Conservation (phyloP, 2,113 vertebrate species). For the Chaetura pelagica region DNA sequence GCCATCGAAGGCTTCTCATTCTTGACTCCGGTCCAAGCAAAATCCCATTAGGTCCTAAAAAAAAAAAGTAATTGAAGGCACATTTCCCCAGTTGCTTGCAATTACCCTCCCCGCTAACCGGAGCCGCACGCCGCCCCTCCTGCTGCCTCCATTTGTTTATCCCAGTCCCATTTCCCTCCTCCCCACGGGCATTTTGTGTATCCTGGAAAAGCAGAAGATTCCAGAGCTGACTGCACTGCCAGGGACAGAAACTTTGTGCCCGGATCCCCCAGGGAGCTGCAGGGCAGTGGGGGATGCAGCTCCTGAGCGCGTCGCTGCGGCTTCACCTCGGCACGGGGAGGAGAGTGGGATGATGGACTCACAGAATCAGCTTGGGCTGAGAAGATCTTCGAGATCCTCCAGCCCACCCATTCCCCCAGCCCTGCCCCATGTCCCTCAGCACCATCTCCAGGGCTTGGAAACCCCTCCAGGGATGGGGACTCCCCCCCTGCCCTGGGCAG, state of each 20-base stretch:
- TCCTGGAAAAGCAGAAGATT: background rate
- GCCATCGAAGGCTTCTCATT: background rate
- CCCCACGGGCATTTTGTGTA: background rate
- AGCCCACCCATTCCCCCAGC: too few species aligned
- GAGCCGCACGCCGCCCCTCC: slow-evolving; percentile 18
- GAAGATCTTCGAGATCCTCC: too few species aligned
- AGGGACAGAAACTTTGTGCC: background rate
- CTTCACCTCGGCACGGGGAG: background rate
- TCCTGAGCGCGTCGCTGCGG: background rate
- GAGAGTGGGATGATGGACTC: background rate
- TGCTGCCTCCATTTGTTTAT: background rate
- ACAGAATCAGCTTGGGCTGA: too few species aligned
- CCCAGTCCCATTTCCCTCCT: background rate
- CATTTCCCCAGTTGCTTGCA: slow-evolving; percentile 44
- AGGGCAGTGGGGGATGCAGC: background rate
- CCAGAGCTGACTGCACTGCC: background rate
- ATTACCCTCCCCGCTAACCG: background rate
- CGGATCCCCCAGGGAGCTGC: background rate
- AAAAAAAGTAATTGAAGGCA: slow-evolving; percentile 53
- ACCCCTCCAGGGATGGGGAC: too few species aligned
- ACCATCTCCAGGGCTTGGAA: too few species aligned
- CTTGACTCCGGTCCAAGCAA: slow-evolving; percentile 19
- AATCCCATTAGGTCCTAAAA: slow-evolving; percentile 44
- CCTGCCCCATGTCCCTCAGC: too few species aligned
- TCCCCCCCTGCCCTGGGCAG: too few species aligned